These are phyloP conservation scores for Cottus gobio DNA, from an alignment of 2,113 vertebrate genomes.

Conservation along the genomic window DNA sequence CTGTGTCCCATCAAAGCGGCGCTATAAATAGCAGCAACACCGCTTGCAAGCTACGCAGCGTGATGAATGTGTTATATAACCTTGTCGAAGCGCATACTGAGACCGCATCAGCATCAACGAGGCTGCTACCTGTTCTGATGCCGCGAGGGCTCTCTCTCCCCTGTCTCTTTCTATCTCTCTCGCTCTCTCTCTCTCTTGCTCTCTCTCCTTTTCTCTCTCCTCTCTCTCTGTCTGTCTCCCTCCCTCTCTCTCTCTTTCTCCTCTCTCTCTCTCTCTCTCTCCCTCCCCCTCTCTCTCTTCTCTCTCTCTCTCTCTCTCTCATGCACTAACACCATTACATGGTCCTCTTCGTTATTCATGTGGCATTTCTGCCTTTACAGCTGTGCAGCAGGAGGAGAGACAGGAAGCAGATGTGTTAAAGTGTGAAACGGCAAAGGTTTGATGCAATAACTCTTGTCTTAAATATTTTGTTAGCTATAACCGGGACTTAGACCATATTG, in stretches of 20 bases:
- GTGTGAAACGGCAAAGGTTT: neutral
- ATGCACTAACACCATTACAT: conserved; percentile 43
- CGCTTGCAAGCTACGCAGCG: conserved; percentile 46
- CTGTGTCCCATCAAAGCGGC: conserved; percentile 65
- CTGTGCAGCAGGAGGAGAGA: neutral
- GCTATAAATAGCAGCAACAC: conserved; percentile 72
- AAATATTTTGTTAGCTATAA: neutral
- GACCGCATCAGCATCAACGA: conserved; percentile 63
- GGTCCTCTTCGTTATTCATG: conserved; percentile 59
- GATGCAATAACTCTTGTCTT: neutral
- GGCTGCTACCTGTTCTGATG: conserved; percentile 62
- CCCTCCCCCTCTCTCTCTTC: neutral
- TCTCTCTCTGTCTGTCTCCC: neutral
- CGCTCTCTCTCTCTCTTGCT: neutral
- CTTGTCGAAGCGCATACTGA: conserved; percentile 56
- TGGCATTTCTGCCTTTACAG: conserved; percentile 49
- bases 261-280: neutral
- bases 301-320: neutral
- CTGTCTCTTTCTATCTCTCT: neutral
- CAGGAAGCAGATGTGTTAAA: neutral
- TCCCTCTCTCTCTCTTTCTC: neutral
- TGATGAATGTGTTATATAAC: conserved; percentile 74
- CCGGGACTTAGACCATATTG: neutral
- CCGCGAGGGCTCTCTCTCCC: conserved; percentile 25
- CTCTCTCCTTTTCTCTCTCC: neutral